Conservation (phyloP, 2,797 vertebrate genomes). For the Anisognathus igniventris region DNA sequence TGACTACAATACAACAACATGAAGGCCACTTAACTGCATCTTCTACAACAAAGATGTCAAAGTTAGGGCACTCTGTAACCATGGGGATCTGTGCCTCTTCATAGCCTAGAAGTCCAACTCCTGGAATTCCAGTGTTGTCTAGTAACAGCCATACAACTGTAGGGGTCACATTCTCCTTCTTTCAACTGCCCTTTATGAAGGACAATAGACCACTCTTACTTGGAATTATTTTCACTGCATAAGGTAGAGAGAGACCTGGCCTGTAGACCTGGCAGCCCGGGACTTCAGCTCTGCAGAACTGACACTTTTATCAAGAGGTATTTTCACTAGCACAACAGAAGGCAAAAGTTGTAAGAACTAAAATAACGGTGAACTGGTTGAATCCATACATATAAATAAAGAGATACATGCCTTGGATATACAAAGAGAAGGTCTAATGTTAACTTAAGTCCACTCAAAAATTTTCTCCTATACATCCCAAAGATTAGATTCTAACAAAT, state of each 20-base stretch:
- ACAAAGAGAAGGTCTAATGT: neutral
- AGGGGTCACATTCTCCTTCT: neutral
- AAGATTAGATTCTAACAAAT: neutral
- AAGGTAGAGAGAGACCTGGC: neutral
- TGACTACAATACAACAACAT: accelerated
- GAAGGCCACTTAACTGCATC: neutral
- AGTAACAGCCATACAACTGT: neutral
- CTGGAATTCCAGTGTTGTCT: neutral
- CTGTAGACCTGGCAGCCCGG: neutral
- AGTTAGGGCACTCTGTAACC: conserved; percentile 12
- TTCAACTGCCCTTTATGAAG: neutral
- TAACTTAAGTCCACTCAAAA: neutral
- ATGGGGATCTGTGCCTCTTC: conserved; percentile 17
- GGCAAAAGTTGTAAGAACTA: neutral
- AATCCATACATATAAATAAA: neutral
- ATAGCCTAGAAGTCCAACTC: neutral
- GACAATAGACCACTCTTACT: neutral
- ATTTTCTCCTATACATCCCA: neutral
- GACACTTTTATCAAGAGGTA: neutral
- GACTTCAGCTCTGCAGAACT: neutral
- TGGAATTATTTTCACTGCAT: neutral
- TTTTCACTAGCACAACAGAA: neutral
- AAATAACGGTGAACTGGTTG: neutral
- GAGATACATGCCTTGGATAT: neutral
- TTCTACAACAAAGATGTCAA: neutral